Percentiles rank a stretch among this genome's conserved stretches.
Evolutionary conservation across 2,113 vertebrate species (phyloP).

Genomic region (Tor tambroides): DNA sequence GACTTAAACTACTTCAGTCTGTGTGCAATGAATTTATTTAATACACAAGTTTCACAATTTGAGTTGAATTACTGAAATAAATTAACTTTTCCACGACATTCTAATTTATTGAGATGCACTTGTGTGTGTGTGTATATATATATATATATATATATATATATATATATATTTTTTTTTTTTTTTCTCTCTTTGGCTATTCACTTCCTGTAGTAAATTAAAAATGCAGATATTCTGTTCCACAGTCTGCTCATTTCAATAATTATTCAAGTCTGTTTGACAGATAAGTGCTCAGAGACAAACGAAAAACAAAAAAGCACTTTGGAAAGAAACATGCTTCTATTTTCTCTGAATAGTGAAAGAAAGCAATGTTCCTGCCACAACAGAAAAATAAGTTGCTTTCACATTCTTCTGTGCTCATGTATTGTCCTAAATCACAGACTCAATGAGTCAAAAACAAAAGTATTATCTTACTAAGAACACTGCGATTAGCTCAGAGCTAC

Average conservation of each 20-base stretch:
- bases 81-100: no score
- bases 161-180: no score
- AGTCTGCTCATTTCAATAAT: constrained; percentile 4
- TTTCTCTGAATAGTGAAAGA: constrained; percentile 39
- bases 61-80: no score
- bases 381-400: background rate
- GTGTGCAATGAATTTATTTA: no score
- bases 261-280: background rate
- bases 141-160: no score
- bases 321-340: background rate
- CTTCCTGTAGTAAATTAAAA: background rate
- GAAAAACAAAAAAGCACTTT: background rate
- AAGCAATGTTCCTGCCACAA: constrained; percentile 17
- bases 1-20: no score
- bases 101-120: no score
- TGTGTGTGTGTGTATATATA: no score
- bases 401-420: background rate
- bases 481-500: background rate
- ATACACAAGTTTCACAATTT: no score
- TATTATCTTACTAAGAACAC: background rate
- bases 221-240: background rate
- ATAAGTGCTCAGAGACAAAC: constrained; percentile 3
- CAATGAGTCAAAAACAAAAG: background rate
- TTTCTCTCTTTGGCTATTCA: background rate
- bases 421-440: background rate